These are phyloP conservation scores for Cantharis nigra DNA, from an alignment of 2,888 invertebrate genomes.

Conservation along the genomic window DNA sequence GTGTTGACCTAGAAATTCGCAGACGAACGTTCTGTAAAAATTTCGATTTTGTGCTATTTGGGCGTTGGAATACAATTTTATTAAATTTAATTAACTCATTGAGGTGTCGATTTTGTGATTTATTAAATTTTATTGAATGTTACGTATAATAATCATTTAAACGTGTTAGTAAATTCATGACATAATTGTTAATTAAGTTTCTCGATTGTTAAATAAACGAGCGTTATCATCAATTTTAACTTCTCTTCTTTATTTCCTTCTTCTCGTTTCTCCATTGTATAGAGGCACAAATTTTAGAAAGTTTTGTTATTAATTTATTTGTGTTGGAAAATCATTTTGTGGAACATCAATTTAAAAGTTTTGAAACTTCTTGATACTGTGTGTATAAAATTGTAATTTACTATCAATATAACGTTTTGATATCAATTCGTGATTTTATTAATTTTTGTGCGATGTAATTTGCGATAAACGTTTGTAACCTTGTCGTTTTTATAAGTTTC, in stretches of 20 bases:
- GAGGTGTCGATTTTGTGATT: background rate
- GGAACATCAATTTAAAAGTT: background rate
- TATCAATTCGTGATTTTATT: background rate
- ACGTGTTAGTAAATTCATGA: background rate
- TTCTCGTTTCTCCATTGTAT: background rate
- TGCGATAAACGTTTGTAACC: background rate
- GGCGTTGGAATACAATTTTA: background rate
- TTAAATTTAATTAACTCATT: background rate
- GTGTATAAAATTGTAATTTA: background rate
- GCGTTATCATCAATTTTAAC: conserved; percentile 2
- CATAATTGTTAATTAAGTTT: conserved; percentile 2
- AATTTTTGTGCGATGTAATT: background rate
- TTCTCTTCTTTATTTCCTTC: conserved; percentile 3
- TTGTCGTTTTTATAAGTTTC: background rate
- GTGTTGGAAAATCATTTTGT: background rate
- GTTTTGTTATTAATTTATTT: conserved; percentile 2
- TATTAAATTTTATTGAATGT: background rate
- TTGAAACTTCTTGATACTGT: background rate
- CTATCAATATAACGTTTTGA: background rate
- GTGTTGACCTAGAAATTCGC: too few species aligned
- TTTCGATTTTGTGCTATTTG: background rate
- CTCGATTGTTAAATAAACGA: conserved; percentile 4
- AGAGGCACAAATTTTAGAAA: background rate
- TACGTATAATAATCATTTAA: background rate
- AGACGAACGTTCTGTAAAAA: too few species aligned